phyloP scores from a whole-genome alignment of 2,797 vertebrate species.

The Sebastes iracundus region DNA sequence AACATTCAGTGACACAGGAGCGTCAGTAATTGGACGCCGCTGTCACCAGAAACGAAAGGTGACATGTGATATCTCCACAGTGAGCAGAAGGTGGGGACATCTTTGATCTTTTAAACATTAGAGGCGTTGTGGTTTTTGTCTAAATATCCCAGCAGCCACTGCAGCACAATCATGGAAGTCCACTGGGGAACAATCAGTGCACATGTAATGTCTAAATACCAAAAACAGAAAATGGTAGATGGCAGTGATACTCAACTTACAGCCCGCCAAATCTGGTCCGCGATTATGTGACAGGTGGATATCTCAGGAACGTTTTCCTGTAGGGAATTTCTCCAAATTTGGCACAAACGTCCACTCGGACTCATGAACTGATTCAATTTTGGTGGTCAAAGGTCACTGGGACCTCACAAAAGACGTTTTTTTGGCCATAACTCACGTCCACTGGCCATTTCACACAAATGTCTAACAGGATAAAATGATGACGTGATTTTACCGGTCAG shows the following conservation, averaged over 20 bases:
- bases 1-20: background rate
- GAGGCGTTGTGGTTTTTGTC: background rate
- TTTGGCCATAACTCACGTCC: no score
- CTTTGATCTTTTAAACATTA: background rate
- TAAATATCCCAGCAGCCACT: background rate
- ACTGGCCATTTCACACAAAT: no score
- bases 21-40: background rate
- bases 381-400: no score
- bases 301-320: no score
- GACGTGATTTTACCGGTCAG: no score
- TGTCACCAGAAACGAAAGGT: background rate
- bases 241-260: background rate
- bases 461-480: no score
- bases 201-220: background rate
- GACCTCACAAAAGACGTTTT: no score
- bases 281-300: background rate
- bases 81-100: background rate
- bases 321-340: no score
- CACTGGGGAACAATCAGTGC: background rate
- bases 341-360: no score
- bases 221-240: background rate
- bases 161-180: background rate
- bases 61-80: background rate
- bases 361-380: no score
- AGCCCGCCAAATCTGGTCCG: background rate